phyloP scores from a whole-genome alignment of 1,140 invertebrate genomes.

The Bombus sylvicola region DNA sequence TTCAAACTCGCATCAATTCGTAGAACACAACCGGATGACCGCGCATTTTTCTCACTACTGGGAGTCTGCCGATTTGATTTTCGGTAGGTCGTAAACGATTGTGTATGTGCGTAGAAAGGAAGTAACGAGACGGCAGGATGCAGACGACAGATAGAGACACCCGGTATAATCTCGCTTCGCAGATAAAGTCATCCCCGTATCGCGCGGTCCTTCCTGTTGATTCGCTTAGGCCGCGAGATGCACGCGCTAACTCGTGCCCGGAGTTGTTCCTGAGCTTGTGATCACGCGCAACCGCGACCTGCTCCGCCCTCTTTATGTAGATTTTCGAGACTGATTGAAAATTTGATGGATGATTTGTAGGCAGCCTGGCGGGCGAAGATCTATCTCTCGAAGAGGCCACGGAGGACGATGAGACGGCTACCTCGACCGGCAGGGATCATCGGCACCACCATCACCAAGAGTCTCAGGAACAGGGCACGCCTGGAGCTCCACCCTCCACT shows the following conservation, averaged over 20 bases:
- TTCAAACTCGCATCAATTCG: neutral
- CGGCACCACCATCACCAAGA: constrained; percentile 80
- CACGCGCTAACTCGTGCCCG: neutral
- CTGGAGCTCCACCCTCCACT: constrained; percentile 82
- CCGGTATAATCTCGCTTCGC: constrained; percentile 33
- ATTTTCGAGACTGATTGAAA: constrained; percentile 39
- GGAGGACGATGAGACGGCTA: constrained; percentile 89
- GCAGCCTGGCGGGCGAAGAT: constrained; percentile 90
- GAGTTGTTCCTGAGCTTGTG: neutral
- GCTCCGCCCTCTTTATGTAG: neutral
- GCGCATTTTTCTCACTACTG: constrained; percentile 8
- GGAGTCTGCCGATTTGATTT: constrained; percentile 26
- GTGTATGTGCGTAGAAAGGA: constrained; percentile 68
- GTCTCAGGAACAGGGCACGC: constrained; percentile 78
- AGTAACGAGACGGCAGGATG: constrained; percentile 72
- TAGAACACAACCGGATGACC: constrained; percentile 4
- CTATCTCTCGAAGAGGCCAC: constrained; percentile 87
- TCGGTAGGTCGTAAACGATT: constrained; percentile 54
- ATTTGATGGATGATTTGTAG: constrained; percentile 82
- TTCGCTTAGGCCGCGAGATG: constrained; percentile 17
- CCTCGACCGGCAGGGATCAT: constrained; percentile 82
- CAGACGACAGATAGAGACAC: constrained; percentile 71
- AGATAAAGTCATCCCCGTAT: constrained; percentile 72
- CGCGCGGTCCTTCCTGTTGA: constrained; percentile 72
- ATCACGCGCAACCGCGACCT: neutral